These are phyloP conservation scores for Mimumesa dahlbomi DNA, from an alignment of 2,888 invertebrate species.

Conservation along the genomic window DNA sequence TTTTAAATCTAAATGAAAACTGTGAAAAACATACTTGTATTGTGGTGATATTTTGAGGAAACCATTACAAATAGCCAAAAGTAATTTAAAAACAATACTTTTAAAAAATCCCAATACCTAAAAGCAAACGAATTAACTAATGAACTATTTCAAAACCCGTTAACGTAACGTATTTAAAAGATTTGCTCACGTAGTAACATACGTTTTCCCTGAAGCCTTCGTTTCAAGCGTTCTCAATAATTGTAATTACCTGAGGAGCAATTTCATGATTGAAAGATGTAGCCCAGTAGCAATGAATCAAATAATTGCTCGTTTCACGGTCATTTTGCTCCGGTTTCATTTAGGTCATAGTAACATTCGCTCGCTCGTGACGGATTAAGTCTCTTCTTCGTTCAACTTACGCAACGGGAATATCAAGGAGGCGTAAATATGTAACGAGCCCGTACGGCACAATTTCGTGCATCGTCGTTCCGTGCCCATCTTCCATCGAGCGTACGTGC, in stretches of 20 bases:
- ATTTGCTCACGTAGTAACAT: no score
- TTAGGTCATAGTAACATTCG: slow-evolving; percentile 53
- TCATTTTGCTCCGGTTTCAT: slow-evolving; percentile 44
- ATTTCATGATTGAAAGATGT: slow-evolving; percentile 29
- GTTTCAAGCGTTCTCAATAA: neutral
- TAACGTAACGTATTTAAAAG: no score
- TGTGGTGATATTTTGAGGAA: no score
- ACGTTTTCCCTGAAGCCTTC: no score
- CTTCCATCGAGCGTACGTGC: neutral
- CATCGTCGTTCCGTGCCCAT: slow-evolving; percentile 3
- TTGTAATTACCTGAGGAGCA: slow-evolving; percentile 30
- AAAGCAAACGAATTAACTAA: no score
- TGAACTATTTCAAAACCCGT: no score
- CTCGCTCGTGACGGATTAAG: slow-evolving; percentile 41
- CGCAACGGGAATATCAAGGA: slow-evolving; percentile 67
- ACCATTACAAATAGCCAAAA: no score
- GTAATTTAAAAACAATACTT: no score
- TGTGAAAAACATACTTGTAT: no score
- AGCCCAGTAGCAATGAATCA: slow-evolving; percentile 8
- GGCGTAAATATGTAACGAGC: slow-evolving; percentile 31
- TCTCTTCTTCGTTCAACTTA: slow-evolving; percentile 43
- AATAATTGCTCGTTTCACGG: slow-evolving; percentile 43
- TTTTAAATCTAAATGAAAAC: no score
- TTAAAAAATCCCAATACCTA: no score
- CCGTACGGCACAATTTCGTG: slow-evolving; percentile 25